These are phyloP conservation scores for Macrotus californicus DNA, from an alignment of 2,113 vertebrate species.

Conservation along the genomic window DNA sequence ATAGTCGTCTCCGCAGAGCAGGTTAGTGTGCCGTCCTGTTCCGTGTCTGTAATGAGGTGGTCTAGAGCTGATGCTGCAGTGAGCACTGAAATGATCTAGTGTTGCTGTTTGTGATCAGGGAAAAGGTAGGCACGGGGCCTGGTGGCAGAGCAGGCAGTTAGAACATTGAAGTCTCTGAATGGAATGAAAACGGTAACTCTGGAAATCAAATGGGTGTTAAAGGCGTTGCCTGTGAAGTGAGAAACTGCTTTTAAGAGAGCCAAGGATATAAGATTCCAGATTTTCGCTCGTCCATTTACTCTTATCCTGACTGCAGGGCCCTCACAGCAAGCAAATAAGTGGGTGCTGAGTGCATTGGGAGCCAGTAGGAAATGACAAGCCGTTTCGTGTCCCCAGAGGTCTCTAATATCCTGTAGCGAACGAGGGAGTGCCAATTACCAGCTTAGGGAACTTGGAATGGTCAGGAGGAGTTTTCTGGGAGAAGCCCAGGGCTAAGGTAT, in stretches of 20 bases:
- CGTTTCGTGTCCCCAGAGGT: slow-evolving; percentile 60
- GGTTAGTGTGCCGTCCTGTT: background rate
- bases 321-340: slow-evolving; percentile 53
- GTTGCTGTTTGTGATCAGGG: slow-evolving; percentile 45
- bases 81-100: slow-evolving; percentile 11
- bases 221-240: slow-evolving; percentile 8
- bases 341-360: slow-evolving; percentile 56
- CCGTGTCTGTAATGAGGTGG: slow-evolving; percentile 33
- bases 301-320: slow-evolving; percentile 36
- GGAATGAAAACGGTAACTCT: slow-evolving; percentile 60
- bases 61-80: background rate
- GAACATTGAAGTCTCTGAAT: slow-evolving; percentile 34
- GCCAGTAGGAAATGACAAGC: slow-evolving; percentile 30
- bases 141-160: slow-evolving; percentile 36
- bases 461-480: slow-evolving; percentile 70
- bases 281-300: slow-evolving; percentile 57
- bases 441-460: slow-evolving; percentile 59
- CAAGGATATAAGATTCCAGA: slow-evolving; percentile 50
- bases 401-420: slow-evolving; percentile 52
- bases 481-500: slow-evolving; percentile 74
- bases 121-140: slow-evolving; percentile 28
- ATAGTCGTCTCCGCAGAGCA: background rate
- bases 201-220: slow-evolving; percentile 36
- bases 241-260: slow-evolving; percentile 36
- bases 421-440: slow-evolving; percentile 61